phyloP scores from a whole-genome alignment of 1,140 invertebrate genomes.

The Heliconius melpomene region DNA sequence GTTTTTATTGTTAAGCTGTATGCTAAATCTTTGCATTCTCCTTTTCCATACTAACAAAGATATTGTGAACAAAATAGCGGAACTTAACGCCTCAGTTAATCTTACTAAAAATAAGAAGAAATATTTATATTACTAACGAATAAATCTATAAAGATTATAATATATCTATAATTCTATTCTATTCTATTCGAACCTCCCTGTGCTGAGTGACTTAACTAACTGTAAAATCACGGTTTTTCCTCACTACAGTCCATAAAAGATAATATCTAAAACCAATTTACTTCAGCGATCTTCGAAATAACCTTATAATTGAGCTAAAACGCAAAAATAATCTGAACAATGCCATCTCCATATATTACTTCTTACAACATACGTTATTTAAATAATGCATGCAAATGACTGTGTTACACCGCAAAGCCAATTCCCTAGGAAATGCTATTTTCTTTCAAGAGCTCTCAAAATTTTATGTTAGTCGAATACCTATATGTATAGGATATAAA shows the following conservation, averaged over 20 bases:
- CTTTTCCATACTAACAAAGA: background rate
- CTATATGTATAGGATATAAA: background rate
- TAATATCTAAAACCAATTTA: background rate
- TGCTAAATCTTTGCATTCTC: background rate
- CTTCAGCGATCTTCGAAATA: background rate
- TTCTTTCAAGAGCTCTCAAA: conserved; percentile 18
- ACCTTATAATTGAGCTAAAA: conserved; percentile 8
- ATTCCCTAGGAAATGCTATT: conserved; percentile 29
- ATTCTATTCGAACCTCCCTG: too few species aligned
- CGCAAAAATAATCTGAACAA: conserved; percentile 2
- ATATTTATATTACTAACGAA: too few species aligned
- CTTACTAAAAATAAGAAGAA: too few species aligned
- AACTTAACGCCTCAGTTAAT: too few species aligned
- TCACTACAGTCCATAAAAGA: background rate
- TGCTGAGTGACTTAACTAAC: too few species aligned
- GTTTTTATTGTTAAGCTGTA: too few species aligned
- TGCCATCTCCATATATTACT: conserved; percentile 7
- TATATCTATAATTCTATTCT: too few species aligned
- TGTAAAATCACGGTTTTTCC: background rate
- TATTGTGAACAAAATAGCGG: background rate
- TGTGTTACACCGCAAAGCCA: conserved; percentile 24
- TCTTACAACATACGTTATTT: conserved; percentile 28
- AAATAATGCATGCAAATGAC: conserved; percentile 37
- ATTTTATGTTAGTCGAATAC: conserved; percentile 4
- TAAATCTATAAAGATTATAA: too few species aligned